Percentiles rank a stretch among this genome's conserved stretches.
phyloP scores from a whole-genome alignment of 2,113 vertebrate genomes.

The Antigone vipio region DNA sequence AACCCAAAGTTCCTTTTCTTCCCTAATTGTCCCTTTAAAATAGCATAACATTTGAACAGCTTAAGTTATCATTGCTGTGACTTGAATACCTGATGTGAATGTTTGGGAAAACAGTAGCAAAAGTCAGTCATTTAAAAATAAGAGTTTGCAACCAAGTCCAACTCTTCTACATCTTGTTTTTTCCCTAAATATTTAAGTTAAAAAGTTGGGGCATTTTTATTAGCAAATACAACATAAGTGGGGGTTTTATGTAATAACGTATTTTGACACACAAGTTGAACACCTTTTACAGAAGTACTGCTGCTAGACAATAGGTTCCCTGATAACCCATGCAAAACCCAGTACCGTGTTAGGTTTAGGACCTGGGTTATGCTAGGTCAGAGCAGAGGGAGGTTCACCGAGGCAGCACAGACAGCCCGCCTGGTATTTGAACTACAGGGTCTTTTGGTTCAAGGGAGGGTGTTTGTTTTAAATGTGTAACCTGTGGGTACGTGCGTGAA shows the following conservation, averaged over 20 bases:
- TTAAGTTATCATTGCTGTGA: background rate
- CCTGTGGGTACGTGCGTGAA: background rate
- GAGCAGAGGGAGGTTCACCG: background rate
- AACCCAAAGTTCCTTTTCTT: background rate
- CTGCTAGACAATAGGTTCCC: background rate
- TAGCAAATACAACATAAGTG: background rate
- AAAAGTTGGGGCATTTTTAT: background rate
- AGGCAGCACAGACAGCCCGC: background rate
- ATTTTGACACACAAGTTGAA: background rate
- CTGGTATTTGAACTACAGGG: rapidly evolving
- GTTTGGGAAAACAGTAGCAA: background rate
- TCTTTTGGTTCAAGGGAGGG: background rate
- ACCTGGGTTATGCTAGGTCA: background rate
- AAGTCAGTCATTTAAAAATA: background rate
- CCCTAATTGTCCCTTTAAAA: background rate
- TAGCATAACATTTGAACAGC: background rate
- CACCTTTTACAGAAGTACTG: background rate
- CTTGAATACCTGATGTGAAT: background rate
- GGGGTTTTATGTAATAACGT: background rate
- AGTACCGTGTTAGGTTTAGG: rapidly evolving
- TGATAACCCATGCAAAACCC: background rate
- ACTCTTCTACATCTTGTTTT: background rate
- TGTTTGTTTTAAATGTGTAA: background rate
- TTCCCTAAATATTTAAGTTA: background rate
- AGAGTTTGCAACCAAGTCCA: background rate